Conservation (phyloP, 2,113 vertebrate genomes). For the Corythornis cristatus region DNA sequence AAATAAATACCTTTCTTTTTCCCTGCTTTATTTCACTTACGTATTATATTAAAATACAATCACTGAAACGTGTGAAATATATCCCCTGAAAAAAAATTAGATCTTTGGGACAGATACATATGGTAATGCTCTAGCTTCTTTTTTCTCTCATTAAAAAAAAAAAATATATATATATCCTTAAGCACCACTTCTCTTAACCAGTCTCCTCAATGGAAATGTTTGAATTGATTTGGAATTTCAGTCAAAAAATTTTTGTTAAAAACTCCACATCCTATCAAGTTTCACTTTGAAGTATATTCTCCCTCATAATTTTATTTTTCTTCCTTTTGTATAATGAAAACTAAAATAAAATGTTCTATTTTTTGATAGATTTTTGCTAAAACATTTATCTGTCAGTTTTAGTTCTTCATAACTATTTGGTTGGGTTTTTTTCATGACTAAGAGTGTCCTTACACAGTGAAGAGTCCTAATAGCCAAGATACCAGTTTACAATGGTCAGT, state of each 20-base stretch:
- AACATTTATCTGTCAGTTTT: background rate
- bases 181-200: background rate
- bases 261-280: fast-evolving
- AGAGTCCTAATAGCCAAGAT: background rate
- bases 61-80: background rate
- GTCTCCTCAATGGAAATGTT: background rate
- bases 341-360: too few relatives aligned
- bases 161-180: background rate
- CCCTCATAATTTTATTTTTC: background rate
- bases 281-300: background rate
- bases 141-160: background rate
- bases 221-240: background rate
- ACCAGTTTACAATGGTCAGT: background rate
- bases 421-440: background rate
- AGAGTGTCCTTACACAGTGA: background rate
- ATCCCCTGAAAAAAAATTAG: background rate
- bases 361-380: background rate
- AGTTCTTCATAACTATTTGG: fast-evolving
- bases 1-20: background rate
- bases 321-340: background rate
- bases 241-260: background rate
- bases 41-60: background rate
- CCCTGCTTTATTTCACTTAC: background rate
- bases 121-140: background rate
- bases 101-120: background rate